phyloP scores from a whole-genome alignment of 37 sponge, comb jelly and placozoan species.

The Mnemiopsis leidyi region DNA sequence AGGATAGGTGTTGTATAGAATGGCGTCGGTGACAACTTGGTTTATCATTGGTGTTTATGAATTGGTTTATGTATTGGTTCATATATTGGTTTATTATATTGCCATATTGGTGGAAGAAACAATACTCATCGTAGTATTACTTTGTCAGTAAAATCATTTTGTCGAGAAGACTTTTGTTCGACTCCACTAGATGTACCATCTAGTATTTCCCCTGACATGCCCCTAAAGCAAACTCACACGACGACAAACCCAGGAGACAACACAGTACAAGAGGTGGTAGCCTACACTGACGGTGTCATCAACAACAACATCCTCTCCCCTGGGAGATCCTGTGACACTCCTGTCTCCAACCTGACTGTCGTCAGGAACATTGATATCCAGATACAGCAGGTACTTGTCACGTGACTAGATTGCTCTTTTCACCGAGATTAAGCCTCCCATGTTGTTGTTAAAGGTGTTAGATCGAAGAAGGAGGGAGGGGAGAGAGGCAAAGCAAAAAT shows the following conservation, averaged over 20 bases:
- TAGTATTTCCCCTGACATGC: no score
- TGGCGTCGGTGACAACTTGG: constrained; percentile 31
- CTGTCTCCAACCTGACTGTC: not conserved
- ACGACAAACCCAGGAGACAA: not conserved
- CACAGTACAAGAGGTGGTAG: not conserved
- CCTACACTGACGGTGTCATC: not conserved
- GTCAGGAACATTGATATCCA: not conserved
- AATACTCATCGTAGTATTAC: no score
- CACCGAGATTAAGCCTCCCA: no score
- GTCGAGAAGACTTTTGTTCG: no score
- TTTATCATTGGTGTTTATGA: no score
- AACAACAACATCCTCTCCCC: not conserved
- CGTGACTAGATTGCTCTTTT: no score
- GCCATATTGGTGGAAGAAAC: not conserved
- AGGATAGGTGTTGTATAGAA: not conserved
- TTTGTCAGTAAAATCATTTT: no score
- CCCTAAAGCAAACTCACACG: no score
- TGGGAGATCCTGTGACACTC: not conserved
- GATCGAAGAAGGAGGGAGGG: no score
- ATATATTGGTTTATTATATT: not conserved
- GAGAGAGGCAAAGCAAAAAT: no score
- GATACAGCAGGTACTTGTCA: constrained; percentile 49
- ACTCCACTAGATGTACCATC: no score
- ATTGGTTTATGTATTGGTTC: not conserved
- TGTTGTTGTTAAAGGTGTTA: no score